These are phyloP conservation scores for Metridium senile DNA, from an alignment of 92 coral and sea anemone species.

Conservation along the genomic window DNA sequence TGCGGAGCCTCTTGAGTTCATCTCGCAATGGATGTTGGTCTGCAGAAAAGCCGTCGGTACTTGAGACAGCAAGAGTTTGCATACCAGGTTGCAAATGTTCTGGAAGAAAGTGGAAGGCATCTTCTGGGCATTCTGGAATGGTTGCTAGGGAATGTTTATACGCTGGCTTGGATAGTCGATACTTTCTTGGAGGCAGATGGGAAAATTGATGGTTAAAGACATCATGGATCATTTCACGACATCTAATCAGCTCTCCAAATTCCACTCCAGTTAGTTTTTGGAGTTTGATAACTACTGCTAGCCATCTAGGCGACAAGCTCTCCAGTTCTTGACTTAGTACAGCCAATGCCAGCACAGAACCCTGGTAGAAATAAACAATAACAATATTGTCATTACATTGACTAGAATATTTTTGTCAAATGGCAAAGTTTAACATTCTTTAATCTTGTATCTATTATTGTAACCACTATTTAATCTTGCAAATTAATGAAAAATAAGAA, in stretches of 20 bases:
- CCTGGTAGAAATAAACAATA: constrained; percentile 47
- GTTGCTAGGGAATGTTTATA: constrained; percentile 60
- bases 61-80: constrained; percentile 34
- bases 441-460: no score
- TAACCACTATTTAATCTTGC: no score
- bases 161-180: constrained; percentile 19
- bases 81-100: constrained; percentile 59
- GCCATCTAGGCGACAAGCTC: constrained; percentile 73
- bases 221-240: constrained; percentile 58
- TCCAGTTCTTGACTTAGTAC: constrained; percentile 87
- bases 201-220: constrained; percentile 17
- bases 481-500: no score
- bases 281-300: constrained; percentile 52
- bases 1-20: constrained; percentile 68
- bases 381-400: not conserved
- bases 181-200: constrained; percentile 19
- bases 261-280: constrained; percentile 64
- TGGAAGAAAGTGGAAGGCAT: constrained; percentile 43
- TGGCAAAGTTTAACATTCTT: no score
- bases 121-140: constrained; percentile 66
- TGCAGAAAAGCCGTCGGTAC: constrained; percentile 28
- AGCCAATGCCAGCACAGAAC: constrained; percentile 93
- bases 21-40: constrained; percentile 53
- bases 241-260: constrained; percentile 63
- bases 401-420: not conserved